phyloP scores from a whole-genome alignment of 2,888 invertebrate species.

The Spisula solida region DNA sequence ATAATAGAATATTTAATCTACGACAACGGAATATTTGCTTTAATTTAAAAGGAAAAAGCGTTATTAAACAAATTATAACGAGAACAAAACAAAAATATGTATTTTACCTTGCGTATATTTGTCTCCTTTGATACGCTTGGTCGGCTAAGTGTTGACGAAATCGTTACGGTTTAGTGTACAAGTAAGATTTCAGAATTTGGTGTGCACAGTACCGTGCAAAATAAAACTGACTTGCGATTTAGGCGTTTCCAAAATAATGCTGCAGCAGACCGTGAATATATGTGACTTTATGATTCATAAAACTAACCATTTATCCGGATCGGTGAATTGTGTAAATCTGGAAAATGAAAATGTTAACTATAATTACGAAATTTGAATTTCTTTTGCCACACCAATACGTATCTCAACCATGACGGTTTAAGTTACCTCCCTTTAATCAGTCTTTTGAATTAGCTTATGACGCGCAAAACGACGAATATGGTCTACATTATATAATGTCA shows the following conservation, averaged over 20 bases:
- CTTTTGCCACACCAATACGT: no score
- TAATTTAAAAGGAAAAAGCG: not conserved
- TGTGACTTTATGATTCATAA: not conserved
- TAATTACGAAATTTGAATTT: no score
- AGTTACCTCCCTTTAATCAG: no score
- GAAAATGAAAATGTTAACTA: no score
- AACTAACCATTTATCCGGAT: not conserved
- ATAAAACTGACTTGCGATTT: slow-evolving; percentile 11
- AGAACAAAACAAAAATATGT: slow-evolving; percentile 28
- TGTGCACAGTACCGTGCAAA: slow-evolving; percentile 9
- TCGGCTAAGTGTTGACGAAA: not conserved
- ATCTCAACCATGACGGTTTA: no score
- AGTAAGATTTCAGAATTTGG: not conserved
- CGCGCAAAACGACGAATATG: no score
- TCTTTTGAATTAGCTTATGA: no score
- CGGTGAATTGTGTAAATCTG: not conserved
- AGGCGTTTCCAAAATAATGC: slow-evolving; percentile 31
- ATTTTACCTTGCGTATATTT: slow-evolving; percentile 24
- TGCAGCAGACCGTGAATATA: not conserved
- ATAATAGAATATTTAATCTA: no score
- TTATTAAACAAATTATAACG: not conserved
- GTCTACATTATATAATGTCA: no score
- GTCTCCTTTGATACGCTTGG: slow-evolving; percentile 5
- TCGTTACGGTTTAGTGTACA: not conserved
- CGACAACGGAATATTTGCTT: not conserved